Evolutionary conservation across 2,113 vertebrate genomes (phyloP).

Genomic region (Misgurnus mizolepis): DNA sequence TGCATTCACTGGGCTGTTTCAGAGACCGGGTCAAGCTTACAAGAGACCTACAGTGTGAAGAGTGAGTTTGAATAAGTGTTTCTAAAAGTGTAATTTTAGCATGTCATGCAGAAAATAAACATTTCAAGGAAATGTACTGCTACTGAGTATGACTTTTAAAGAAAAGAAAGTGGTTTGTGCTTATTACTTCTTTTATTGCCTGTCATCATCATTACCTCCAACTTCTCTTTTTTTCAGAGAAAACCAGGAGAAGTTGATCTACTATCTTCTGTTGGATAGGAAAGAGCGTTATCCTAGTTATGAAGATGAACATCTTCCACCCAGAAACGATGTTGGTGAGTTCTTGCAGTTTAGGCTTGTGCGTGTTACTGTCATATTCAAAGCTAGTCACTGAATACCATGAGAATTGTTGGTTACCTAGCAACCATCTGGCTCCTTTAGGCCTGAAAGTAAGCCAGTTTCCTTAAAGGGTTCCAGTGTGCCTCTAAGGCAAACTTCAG

Average conservation of each 20-base stretch:
- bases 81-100: background rate
- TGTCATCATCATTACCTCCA: background rate
- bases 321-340: constrained; percentile 84
- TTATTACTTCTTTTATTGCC: too few species aligned
- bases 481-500: constrained; percentile 13
- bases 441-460: constrained; percentile 17
- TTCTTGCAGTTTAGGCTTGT: background rate
- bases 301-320: constrained; percentile 88
- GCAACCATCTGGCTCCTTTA: background rate
- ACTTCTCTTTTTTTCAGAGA: constrained; percentile 69
- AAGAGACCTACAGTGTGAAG: constrained; percentile 84
- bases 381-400: background rate
- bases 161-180: too few species aligned
- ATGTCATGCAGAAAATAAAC: background rate
- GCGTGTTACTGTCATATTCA: background rate
- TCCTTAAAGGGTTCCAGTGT: background rate
- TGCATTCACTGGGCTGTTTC: constrained; percentile 90
- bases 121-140: background rate
- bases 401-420: constrained; percentile 12
- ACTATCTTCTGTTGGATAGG: constrained; percentile 88
- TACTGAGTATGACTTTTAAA: too few species aligned
- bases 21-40: constrained; percentile 85
- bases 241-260: constrained; percentile 95
- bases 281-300: constrained; percentile 93
- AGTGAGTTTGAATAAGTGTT: constrained; percentile 72